Percentiles rank a stretch among this genome's conserved stretches.
Conservation (phyloP, 2,797 vertebrate species). For the Melanotaenia trifasciata region DNA sequence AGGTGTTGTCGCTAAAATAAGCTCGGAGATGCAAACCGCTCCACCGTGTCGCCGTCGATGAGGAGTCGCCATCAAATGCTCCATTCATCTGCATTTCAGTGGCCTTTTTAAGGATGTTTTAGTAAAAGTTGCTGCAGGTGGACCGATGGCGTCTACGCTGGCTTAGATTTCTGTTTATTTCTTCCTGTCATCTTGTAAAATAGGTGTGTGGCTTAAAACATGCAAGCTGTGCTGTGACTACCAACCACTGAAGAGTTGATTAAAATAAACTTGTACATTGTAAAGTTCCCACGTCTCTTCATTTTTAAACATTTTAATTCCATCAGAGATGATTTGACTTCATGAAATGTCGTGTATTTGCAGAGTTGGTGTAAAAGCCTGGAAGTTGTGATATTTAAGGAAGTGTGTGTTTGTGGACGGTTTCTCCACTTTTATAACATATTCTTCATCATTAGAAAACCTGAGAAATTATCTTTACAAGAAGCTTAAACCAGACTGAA, state of each 20-base stretch:
- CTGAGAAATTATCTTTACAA: too few relatives aligned
- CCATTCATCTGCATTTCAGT: conserved; percentile 95
- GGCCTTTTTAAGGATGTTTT: conserved; percentile 92
- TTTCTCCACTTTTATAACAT: too few relatives aligned
- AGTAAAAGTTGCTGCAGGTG: conserved; percentile 87
- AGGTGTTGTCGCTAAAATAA: conserved; percentile 87
- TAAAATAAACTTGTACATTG: conserved; percentile 98
- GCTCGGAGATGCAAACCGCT: conserved; percentile 86
- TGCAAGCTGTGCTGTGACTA: conserved; percentile 93
- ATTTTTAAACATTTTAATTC: conserved; percentile 51
- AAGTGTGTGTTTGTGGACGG: too few relatives aligned
- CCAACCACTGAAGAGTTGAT: conserved; percentile 98
- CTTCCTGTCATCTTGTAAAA: conserved; percentile 86
- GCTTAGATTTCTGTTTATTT: conserved; percentile 54
- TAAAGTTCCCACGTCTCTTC: conserved; percentile 88
- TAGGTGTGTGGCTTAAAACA: conserved; percentile 89
- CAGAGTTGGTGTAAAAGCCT: too few relatives aligned
- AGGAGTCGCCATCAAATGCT: conserved; percentile 66
- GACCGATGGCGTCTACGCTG: conserved; percentile 82
- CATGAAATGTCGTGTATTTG: too few relatives aligned
- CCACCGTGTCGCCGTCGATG: conserved; percentile 90
- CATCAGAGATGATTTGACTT: too few relatives aligned
- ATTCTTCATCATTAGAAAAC: too few relatives aligned
- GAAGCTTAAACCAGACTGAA: too few relatives aligned
- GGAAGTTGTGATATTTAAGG: too few relatives aligned